Evolutionary conservation across 2,888 invertebrate genomes (phyloP), one percentile per base, ranked within the genome.

Genomic region (Cenopis cana): DNA sequence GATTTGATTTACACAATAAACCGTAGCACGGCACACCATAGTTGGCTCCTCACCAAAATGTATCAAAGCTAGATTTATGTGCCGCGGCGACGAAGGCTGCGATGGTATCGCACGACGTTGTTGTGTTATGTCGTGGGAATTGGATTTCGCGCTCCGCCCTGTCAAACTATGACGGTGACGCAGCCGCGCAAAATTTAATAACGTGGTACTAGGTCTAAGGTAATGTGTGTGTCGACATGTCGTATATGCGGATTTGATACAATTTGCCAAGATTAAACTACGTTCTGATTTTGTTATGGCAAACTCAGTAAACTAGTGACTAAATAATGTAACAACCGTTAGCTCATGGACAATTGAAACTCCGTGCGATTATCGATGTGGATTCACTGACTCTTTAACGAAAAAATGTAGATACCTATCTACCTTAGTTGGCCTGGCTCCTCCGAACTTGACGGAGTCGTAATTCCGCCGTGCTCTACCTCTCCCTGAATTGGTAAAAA

Each of bases 31-130:
- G 80, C 85, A 85, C 83, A 80, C 77, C 76, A 78, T 78, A 85
- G 83, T 92, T 93, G 93, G 93, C 93, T 86, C 85, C 84, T 87
- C 89, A 92, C 93, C 93, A 92, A 93, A 91, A 90, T 88, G 88
- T 90, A 91, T 91, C 91, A 88, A 91, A 92, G 88, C 87, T 82
- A 90, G 91, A 93, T 93, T 93, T 93, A 93, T 93, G 91, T 88
- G 83, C 82, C 78, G 78, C 77, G 81, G 87, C 88, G 90, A 87
- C 86, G 91, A 91, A 89, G 88, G 87, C 88, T 81, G 79, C 83
- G 91, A 93, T 91, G 81, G 84, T 91, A 92, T 93, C 90, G 76
- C 76, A 8, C 33, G 73, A 81, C 79, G 85, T 86, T 84, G 84
- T 85, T 83, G 82, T 83, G 84, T 85, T 83, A 82, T 83, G 81